A percentile compares a stretch with the other conserved stretches of the same genome.
Conservation (phyloP, 2,797 vertebrate genomes). For the Eleutherodactylus coqui region DNA sequence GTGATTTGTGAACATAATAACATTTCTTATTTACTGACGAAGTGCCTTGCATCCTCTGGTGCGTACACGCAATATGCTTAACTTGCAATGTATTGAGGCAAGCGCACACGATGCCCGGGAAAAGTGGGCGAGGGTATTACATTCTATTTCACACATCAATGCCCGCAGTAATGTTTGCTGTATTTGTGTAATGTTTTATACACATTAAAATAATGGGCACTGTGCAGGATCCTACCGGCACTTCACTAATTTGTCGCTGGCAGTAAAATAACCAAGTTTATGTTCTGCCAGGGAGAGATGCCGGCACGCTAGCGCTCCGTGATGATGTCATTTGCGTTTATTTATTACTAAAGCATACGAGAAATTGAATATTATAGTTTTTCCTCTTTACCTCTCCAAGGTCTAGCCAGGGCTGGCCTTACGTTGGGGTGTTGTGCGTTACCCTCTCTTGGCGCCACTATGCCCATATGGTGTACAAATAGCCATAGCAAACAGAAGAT, state of each 20-base stretch:
- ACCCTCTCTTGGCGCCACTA: no score
- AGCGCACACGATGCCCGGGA: constrained; percentile 7
- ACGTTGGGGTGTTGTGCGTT: no score
- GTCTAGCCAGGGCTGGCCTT: no score
- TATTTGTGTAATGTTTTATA: constrained; percentile 50
- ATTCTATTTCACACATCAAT: constrained; percentile 48
- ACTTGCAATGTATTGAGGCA: constrained; percentile 43
- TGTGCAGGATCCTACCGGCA: neutral
- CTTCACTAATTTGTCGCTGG: constrained; percentile 15
- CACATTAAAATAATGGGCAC: constrained; percentile 45
- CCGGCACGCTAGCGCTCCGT: neutral
- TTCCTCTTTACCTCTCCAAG: no score
- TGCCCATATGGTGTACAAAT: no score
- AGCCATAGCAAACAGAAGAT: no score
- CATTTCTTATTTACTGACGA: constrained; percentile 55
- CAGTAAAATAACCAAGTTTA: constrained; percentile 18
- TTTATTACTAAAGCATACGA: neutral
- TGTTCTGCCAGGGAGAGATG: neutral
- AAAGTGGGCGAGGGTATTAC: constrained; percentile 40
- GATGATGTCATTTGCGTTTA: neutral
- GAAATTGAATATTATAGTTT: neutral
- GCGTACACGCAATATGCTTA: constrained; percentile 54
- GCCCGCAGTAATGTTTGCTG: constrained; percentile 50
- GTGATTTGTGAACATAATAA: constrained; percentile 55
- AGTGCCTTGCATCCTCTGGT: constrained; percentile 34